Evolutionary conservation across 2,797 vertebrate species (phyloP), one percentile per base, ranked within the genome.

Genomic region (Mallotus villosus): DNA sequence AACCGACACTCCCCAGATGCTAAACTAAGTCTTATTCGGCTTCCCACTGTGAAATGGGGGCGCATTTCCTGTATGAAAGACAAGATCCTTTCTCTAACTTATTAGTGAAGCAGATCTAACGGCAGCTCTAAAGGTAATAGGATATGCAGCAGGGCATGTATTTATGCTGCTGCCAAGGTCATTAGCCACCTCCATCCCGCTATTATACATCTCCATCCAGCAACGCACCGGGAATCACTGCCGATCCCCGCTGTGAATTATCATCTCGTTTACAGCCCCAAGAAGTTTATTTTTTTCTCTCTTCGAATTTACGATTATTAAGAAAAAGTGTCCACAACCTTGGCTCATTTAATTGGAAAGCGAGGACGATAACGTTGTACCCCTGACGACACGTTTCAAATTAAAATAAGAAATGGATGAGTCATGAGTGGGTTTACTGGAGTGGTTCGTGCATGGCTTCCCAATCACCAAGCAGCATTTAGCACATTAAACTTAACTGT

Each of bases 371-470:
- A 73, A 83, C 78, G 63, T 57, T 75, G 65, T 80, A 75, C 68
- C 75, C 80, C 75, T 77, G 74, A 74, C 74, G 71, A 76, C 77
- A 74, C 75, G 68, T 61, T 65, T 75, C 77, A 82, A 82, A 77
- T 84, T 81, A 72, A 84, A 85, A 83, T 81, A 80, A 72, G 83
- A 86, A 83, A 81, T 49, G 63, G 61, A 82, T 65, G 65, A 78
- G 76, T 79, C 63, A 82, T 65, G 65, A 78, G 76, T 79, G 65
- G 68, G 80, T 81, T 82, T 80, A 87, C 63, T 81, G 77, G 74
- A 78, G 68, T 51, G 76, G 75, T 58, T 58, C 74, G 68, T 80
- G 21, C 25, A 58, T 80, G 73, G 82, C 80, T 67, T 68, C 81
- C 68, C 74, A 49, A 57, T 71, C 57, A 57, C 53, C 27, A 17